These are phyloP conservation scores for Cirrhinus mrigala DNA, from an alignment of 2,797 vertebrate genomes.

Conservation along the genomic window DNA sequence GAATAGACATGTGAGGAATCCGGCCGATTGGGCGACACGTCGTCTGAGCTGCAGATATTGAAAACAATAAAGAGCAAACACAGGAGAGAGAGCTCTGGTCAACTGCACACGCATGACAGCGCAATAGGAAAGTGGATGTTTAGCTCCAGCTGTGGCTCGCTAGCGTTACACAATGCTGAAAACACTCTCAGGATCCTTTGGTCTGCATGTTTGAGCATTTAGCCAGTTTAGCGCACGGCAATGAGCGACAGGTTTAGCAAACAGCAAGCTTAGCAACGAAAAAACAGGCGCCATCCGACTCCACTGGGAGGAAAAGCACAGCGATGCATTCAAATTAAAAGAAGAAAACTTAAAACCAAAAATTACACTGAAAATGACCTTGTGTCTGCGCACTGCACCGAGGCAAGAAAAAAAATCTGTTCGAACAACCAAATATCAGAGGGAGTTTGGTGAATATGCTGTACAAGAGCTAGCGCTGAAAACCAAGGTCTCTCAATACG, in stretches of 20 bases:
- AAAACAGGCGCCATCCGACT: slow-evolving; percentile 55
- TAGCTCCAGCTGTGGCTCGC: slow-evolving; percentile 53
- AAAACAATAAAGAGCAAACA: slow-evolving; percentile 77
- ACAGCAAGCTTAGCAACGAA: slow-evolving; percentile 69
- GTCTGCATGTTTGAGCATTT: slow-evolving; percentile 46
- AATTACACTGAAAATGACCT: slow-evolving; percentile 66
- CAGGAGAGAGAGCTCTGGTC: slow-evolving; percentile 77
- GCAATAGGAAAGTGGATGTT: slow-evolving; percentile 61
- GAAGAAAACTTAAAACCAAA: slow-evolving; percentile 58
- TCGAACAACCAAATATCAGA: slow-evolving; percentile 53
- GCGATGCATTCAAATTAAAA: slow-evolving; percentile 66
- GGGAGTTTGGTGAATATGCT: slow-evolving; percentile 24
- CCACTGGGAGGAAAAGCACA: slow-evolving; percentile 72
- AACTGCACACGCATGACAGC: slow-evolving; percentile 69
- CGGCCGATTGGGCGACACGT: slow-evolving; percentile 85
- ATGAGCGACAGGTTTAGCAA: slow-evolving; percentile 74
- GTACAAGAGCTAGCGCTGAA: slow-evolving; percentile 20
- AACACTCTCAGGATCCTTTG: slow-evolving; percentile 45
- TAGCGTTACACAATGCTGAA: slow-evolving; percentile 51
- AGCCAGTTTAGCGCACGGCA: slow-evolving; percentile 57
- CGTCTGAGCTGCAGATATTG: slow-evolving; percentile 87
- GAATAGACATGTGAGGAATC: slow-evolving; percentile 85
- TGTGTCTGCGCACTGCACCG: slow-evolving; percentile 84
- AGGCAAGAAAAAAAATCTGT: slow-evolving; percentile 64
- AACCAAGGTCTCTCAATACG: slow-evolving; percentile 12